Base-by-base conservation (phyloP, 2,113 vertebrate genomes). In the Anseranas semipalmata region DNA sequence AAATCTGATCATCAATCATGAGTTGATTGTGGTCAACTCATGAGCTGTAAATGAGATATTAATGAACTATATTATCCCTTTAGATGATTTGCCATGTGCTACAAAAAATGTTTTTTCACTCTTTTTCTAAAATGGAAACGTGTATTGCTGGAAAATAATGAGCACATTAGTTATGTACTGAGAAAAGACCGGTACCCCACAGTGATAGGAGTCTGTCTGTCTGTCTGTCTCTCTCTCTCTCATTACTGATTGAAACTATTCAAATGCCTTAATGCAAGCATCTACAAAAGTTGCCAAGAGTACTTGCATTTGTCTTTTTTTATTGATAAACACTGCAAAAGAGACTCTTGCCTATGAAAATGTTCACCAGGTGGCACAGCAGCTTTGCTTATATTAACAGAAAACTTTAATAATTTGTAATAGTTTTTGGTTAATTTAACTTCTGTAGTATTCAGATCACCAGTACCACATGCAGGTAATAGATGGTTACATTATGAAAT, bases 361-460 rank as follows among this genome's bases (percentile, higher is more conserved):
- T 18, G 50, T 92, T 96, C 83, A 45, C 83, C 95, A 94, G 93
- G 93, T 92, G 88, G 85, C 90, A 92, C 59, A 62, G 90, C 73
- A 95, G 86, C 70, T 89, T 94, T 90, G 65, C 86, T 87, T 78
- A 6, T 65, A 48, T 53, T n/a, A 37, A 45, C 2, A 4, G 52
- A 12, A 72, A 93, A 72, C 33, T 93, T 52, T 7, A 9, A 46
- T 71, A 84, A 43, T 93, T 46, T 8, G 41, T 73, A 81, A 46
- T 7, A 11, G 1, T 53, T 72, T 17, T 18, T 1, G 3, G 68
- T 18, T 79, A 6, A 75, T 85, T 72, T 73, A 65, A 28, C 45
- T 60, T 76, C 56, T 45, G 32, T 65, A 67, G 33, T 50, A 33
- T 22, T 75, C 4, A 4, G 28, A 12, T 75, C 56, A 55, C 35